These are phyloP conservation scores for Drosophila teissieri DNA, from an alignment of 1,140 invertebrate species.

Conservation along the genomic window DNA sequence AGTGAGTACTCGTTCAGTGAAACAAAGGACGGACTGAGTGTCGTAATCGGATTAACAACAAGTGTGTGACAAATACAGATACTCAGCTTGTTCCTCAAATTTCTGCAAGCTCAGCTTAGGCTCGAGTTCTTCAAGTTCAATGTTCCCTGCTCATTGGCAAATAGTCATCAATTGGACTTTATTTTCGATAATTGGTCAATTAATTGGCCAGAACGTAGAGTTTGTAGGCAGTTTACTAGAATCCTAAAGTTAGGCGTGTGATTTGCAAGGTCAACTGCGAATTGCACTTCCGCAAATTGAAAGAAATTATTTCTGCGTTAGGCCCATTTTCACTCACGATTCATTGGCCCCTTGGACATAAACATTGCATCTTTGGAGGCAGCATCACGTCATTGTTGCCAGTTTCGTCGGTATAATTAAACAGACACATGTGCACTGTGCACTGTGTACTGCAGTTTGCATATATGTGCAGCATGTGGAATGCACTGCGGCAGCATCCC, in stretches of 20 bases:
- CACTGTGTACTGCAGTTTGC: neutral
- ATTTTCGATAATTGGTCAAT: conserved; percentile 46
- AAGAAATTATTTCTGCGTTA: conserved; percentile 31
- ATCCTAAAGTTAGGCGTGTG: neutral
- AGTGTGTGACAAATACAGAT: conserved; percentile 13
- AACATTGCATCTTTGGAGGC: conserved; percentile 35
- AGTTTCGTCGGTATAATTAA: conserved; percentile 73
- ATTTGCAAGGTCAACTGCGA: conserved; percentile 40
- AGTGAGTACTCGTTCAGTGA: conserved; percentile 47
- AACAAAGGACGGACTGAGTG: conserved; percentile 26
- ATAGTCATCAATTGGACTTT: conserved; percentile 59
- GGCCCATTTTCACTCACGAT: conserved; percentile 6
- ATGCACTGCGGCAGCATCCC: conserved; percentile 45
- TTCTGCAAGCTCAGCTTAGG: conserved; percentile 42
- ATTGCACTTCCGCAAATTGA: conserved; percentile 55
- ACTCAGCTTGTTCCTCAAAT: conserved; percentile 13
- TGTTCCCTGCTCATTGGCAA: conserved; percentile 24
- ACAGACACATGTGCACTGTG: conserved; percentile 19
- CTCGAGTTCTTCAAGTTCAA: conserved; percentile 54
- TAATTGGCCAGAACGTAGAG: conserved; percentile 15
- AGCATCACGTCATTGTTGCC: conserved; percentile 76
- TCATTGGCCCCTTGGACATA: conserved; percentile 27
- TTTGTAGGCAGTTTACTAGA: neutral
- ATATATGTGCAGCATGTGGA: conserved; percentile 18
- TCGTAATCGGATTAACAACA: neutral